Evolutionary conservation across 2,797 vertebrate species (phyloP), one percentile per base, ranked within the genome.

Genomic region (Hapalemur alaotrensis): DNA sequence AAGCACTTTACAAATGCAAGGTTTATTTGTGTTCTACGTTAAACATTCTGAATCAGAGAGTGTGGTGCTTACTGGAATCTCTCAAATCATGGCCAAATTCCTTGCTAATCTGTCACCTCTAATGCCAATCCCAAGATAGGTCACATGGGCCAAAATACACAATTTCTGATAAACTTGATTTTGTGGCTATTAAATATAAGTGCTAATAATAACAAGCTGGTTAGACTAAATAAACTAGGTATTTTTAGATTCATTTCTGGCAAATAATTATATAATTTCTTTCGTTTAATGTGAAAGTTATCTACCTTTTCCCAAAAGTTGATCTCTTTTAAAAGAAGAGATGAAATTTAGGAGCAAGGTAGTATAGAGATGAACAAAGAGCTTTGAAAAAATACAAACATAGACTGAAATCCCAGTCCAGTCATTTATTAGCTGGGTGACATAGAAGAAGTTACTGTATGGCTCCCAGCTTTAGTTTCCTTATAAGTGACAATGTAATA

Each of bases 171-270:
- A 84, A 94, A 91, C 38, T 14, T 78, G 41, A 30, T 61, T 94
- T 79, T 75, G 46, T 69, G 57, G 69, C 82, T 43, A 22, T 70
- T 82, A 83, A 75, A 67, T 65, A 78, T 30, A 92, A 92, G 87
- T 38, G 10, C 14, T 52, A 82, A 86, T 32, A 54, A 63, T 50
- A 91, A 89, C 30, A 96, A 95, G 30, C 41, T 73, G 81, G 80
- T 35, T 92, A 50, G 81, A 73, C 22, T 48, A 76, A 96, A 61
- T 28, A 82, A 76, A 43, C 17, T n/a, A 67, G 59, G 30, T 59
- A 72, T 57, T 94, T 95, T 67, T 63, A 80, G 70, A 86, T 13
- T 57, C 20, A 82, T 25, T 93, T 86, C 82, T 89, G 89, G 76
- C 32, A 91, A 92, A 69, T 67, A 20, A 93, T 48, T 18, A 84